These are phyloP conservation scores for Brachyrhaphis roseni DNA, from an alignment of 2,797 vertebrate species.

Conservation along the genomic window DNA sequence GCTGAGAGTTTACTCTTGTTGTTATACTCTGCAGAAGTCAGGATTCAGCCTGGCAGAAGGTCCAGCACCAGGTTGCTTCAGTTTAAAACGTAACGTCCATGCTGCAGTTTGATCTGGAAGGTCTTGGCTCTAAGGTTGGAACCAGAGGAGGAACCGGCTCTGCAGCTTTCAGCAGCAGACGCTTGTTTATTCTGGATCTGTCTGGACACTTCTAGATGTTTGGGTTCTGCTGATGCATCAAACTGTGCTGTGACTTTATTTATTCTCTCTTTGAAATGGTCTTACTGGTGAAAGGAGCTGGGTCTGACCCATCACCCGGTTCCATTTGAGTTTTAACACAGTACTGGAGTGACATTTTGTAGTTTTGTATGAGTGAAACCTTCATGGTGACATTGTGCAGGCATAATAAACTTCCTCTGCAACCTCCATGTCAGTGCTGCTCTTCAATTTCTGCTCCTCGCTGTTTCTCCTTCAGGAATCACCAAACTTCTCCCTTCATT, in stretches of 20 bases:
- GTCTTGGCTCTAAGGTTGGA: not conserved
- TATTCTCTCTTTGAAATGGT: slow-evolving; percentile 66
- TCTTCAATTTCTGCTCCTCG: not conserved
- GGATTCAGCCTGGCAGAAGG: not conserved
- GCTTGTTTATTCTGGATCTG: not conserved
- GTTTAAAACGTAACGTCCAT: not conserved
- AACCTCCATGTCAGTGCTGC: slow-evolving; percentile 33
- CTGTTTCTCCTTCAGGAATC: not conserved
- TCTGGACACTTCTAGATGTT: not conserved
- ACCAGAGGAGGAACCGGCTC: not conserved
- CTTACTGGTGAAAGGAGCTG: slow-evolving; percentile 53
- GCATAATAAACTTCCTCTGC: slow-evolving; percentile 77
- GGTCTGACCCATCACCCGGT: not conserved
- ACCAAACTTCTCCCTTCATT: not conserved
- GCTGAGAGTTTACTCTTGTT: not conserved
- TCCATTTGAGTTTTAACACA: slow-evolving; percentile 28
- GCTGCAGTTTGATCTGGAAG: not conserved
- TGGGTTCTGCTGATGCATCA: slow-evolving; percentile 3
- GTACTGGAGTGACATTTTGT: slow-evolving; percentile 78
- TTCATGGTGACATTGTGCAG: slow-evolving; percentile 77
- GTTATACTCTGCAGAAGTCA: not conserved
- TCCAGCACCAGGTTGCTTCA: not conserved
- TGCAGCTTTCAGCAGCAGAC: not conserved
- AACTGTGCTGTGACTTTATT: slow-evolving; percentile 58
- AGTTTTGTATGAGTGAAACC: slow-evolving; percentile 79